phyloP scores from a whole-genome alignment of 2,113 vertebrate species.

The Epinephelus moara region DNA sequence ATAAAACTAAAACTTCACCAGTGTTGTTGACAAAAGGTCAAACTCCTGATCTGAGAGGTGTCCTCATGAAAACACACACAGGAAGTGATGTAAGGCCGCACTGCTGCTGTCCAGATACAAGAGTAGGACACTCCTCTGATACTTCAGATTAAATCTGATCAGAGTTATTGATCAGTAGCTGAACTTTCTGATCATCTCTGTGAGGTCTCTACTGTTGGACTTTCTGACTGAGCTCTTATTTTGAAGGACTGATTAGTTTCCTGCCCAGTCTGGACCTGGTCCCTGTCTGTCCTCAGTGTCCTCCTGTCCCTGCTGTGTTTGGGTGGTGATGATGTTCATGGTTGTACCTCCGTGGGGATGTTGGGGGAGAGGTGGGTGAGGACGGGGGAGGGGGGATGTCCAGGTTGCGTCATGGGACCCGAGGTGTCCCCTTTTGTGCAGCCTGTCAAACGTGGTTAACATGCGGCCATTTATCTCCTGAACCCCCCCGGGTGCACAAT shows the following conservation, averaged over 20 bases:
- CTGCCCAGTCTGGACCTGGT: background rate
- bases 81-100: too few relatives aligned
- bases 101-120: too few relatives aligned
- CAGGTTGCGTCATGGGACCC: constrained; percentile 90
- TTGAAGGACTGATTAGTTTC: constrained; percentile 5
- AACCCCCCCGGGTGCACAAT: constrained; percentile 87
- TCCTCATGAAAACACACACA: too few relatives aligned
- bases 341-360: background rate
- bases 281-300: background rate
- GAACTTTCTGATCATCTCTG: background rate
- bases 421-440: constrained; percentile 94
- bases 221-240: constrained; percentile 8
- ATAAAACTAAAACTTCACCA: too few relatives aligned
- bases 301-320: constrained; percentile 3
- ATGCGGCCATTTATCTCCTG: constrained; percentile 92
- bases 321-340: background rate
- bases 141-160: background rate
- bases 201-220: background rate
- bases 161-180: background rate
- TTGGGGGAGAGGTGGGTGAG: background rate
- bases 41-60: too few relatives aligned
- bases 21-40: too few relatives aligned
- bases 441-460: constrained; percentile 97
- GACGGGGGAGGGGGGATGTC: constrained; percentile 34
- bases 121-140: background rate